Conservation (phyloP, 2,797 vertebrate genomes). For the Oceanodroma leucorhoa region DNA sequence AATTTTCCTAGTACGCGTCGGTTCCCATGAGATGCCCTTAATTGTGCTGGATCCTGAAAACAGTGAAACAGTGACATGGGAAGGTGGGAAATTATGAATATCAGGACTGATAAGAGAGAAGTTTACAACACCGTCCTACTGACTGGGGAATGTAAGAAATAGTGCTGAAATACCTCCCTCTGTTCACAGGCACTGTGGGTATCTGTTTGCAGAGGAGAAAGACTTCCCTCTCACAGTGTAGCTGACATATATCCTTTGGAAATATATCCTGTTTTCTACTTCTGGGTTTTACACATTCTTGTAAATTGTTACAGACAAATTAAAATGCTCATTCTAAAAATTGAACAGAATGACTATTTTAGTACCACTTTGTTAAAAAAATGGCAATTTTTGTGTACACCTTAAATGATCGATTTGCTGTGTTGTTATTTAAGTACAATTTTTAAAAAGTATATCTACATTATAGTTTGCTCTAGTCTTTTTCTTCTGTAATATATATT, state of each 20-base stretch:
- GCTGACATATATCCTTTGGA: background rate
- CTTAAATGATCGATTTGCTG: background rate
- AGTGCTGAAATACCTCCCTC: background rate
- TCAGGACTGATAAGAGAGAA: background rate
- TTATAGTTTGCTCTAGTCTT: background rate
- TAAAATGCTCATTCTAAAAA: background rate
- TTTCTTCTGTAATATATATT: background rate
- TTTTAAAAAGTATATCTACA: background rate
- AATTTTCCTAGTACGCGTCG: background rate
- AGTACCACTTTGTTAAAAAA: background rate
- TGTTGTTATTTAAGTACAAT: background rate
- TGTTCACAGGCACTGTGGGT: background rate
- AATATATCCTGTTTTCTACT: background rate
- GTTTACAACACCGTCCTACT: background rate
- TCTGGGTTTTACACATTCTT: background rate
- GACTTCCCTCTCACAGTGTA: background rate
- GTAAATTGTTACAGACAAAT: background rate
- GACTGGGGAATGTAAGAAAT: background rate
- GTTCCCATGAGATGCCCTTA: background rate
- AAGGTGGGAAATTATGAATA: background rate
- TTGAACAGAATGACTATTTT: background rate
- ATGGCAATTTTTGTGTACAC: background rate
- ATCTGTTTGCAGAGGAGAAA: background rate
- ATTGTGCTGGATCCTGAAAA: conserved; percentile 16
- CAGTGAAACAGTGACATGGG: background rate